These are phyloP conservation scores for Machaerirhynchus nigripectus DNA, from an alignment of 2,113 vertebrate genomes.

Conservation along the genomic window DNA sequence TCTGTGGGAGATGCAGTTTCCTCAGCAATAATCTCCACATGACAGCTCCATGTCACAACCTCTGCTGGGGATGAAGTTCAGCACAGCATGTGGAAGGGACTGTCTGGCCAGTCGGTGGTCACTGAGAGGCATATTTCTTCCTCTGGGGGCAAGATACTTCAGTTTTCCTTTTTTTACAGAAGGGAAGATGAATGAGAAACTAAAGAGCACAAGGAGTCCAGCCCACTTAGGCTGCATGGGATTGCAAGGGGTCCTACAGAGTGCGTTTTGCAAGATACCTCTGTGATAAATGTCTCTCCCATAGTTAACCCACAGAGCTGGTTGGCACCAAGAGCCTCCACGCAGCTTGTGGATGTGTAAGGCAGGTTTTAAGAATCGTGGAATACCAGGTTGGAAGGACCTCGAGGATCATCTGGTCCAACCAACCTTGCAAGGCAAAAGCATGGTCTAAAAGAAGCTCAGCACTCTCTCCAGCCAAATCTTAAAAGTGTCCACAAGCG, in stretches of 20 bases:
- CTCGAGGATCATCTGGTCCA: not conserved
- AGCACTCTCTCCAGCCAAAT: not conserved
- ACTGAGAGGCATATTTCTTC: not conserved
- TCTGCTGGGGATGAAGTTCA: not conserved
- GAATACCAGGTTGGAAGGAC: not conserved
- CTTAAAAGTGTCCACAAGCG: too few relatives aligned
- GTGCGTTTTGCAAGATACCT: not conserved
- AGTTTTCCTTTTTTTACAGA: not conserved
- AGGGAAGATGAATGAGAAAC: not conserved
- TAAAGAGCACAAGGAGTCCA: not conserved
- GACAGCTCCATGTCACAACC: not conserved
- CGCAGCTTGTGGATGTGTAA: not conserved
- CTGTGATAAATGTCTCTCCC: not conserved
- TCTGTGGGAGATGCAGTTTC: not conserved
- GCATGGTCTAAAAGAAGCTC: not conserved
- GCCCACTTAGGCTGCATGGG: not conserved
- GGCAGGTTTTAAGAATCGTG: not conserved
- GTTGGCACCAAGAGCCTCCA: not conserved
- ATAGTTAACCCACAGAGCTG: not conserved
- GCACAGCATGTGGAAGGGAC: rapidly evolving
- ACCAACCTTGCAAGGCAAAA: not conserved
- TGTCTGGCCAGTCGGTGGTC: not conserved
- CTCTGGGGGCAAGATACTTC: not conserved
- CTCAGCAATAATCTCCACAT: not conserved
- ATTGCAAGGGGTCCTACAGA: not conserved